phyloP scores from a whole-genome alignment of 2,888 invertebrate species.

The Siphlonurus alternatus region DNA sequence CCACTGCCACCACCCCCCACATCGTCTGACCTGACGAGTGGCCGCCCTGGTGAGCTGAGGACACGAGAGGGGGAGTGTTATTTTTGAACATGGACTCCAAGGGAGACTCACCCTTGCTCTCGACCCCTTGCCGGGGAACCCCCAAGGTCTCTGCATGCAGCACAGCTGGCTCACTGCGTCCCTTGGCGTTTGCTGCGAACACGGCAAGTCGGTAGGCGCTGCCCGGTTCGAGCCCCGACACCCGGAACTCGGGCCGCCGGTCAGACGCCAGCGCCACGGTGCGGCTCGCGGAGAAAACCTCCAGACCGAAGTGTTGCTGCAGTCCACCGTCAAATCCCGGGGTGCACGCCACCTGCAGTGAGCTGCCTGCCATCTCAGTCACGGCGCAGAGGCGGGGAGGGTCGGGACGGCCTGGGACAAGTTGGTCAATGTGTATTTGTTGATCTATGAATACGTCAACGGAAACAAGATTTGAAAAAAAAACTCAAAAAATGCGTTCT shows the following conservation, averaged over 20 bases:
- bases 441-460: no score
- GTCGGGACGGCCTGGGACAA: not conserved
- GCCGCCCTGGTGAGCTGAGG: not conserved
- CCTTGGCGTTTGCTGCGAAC: conserved; percentile 67
- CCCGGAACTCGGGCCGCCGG: not conserved
- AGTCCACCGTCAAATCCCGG: conserved; percentile 72
- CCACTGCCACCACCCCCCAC: not conserved
- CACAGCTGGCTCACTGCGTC: conserved; percentile 48
- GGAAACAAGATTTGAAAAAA: no score
- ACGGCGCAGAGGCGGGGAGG: not conserved
- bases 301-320: conserved; percentile 63
- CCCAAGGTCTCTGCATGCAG: conserved; percentile 21
- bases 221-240: conserved; percentile 47
- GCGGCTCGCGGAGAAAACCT: conserved; percentile 31
- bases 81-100: not conserved
- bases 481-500: no score
- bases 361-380: conserved; percentile 19
- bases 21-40: not conserved
- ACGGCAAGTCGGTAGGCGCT: conserved; percentile 60
- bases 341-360: conserved; percentile 50
- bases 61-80: not conserved
- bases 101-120: not conserved
- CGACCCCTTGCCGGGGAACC: not conserved
- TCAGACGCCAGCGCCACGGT: not conserved
- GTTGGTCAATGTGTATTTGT: no score